phyloP scores from a whole-genome alignment of 2,888 invertebrate species.

The Pollenia griseotomentosa region DNA sequence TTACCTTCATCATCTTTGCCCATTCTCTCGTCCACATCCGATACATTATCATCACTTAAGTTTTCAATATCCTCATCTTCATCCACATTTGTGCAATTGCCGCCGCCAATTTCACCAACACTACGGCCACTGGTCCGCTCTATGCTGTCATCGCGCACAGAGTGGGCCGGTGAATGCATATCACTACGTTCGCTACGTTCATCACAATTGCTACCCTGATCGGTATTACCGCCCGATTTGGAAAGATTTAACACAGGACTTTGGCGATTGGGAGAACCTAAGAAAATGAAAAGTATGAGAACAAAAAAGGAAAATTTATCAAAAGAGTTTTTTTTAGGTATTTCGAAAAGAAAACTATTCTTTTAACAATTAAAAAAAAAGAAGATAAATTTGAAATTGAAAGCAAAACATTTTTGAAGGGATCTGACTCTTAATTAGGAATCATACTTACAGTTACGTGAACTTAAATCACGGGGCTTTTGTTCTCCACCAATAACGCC shows the following conservation, averaged over 20 bases:
- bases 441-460: conserved; percentile 91
- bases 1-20: conserved; percentile 84
- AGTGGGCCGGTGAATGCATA: conserved; percentile 86
- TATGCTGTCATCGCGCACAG: conserved; percentile 84
- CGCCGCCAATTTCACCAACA: conserved; percentile 78
- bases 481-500: conserved; percentile 88
- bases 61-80: conserved; percentile 89
- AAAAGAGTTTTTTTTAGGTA: not conserved
- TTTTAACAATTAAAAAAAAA: conserved; percentile 15
- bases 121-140: conserved; percentile 77
- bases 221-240: conserved; percentile 90
- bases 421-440: not conserved
- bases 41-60: conserved; percentile 92
- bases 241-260: conserved; percentile 96
- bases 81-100: conserved; percentile 76
- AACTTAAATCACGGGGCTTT: conserved; percentile 93
- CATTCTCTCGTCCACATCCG: conserved; percentile 90
- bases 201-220: conserved; percentile 88
- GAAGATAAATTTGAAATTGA: not conserved
- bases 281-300: conserved; percentile 12
- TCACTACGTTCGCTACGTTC: conserved; percentile 87
- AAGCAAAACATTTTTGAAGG: not conserved
- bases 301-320: not conserved
- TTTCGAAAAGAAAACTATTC: too few species aligned
- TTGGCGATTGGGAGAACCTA: conserved; percentile 92